These are phyloP conservation scores for Spea bombifrons DNA, from an alignment of 2,113 vertebrate species.

Conservation along the genomic window DNA sequence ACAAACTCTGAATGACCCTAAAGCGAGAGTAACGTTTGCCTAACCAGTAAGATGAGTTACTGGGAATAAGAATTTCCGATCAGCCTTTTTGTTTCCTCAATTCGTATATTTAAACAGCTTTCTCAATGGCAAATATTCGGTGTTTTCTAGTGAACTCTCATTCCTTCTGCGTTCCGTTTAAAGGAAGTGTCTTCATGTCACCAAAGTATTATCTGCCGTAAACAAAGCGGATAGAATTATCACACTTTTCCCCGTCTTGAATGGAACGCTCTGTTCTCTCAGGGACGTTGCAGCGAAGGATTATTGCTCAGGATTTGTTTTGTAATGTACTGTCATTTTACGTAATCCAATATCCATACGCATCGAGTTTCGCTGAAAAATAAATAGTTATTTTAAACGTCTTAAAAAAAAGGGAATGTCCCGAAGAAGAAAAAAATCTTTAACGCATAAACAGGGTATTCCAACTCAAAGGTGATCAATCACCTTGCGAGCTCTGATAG, in stretches of 20 bases:
- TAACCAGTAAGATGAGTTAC: constrained; percentile 20
- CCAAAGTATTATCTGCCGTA: not conserved
- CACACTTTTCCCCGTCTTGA: constrained; percentile 9
- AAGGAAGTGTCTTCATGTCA: constrained; percentile 20
- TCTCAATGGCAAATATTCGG: constrained; percentile 24
- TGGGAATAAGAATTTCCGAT: constrained; percentile 37
- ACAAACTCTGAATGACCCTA: not conserved
- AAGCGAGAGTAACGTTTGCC: constrained; percentile 15
- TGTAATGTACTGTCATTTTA: too few species aligned
- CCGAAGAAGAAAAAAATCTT: too few species aligned
- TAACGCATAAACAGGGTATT: too few species aligned
- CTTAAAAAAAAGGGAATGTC: too few species aligned
- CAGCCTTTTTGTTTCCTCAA: not conserved
- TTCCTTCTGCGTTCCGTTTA: constrained; percentile 2
- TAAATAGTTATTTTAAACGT: too few species aligned
- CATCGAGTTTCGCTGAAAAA: too few species aligned
- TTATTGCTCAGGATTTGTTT: too few species aligned
- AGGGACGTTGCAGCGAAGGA: too few species aligned
- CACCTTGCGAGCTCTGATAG: too few species aligned
- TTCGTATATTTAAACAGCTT: constrained; percentile 3
- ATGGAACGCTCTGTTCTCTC: not conserved
- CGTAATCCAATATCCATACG: too few species aligned
- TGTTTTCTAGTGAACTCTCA: constrained; percentile 9
- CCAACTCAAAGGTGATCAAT: too few species aligned
- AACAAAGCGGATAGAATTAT: not conserved